Evolutionary conservation across 2,113 vertebrate genomes (phyloP), one percentile per base, ranked within the genome.

Genomic region (Tachysurus fulvidraco): DNA sequence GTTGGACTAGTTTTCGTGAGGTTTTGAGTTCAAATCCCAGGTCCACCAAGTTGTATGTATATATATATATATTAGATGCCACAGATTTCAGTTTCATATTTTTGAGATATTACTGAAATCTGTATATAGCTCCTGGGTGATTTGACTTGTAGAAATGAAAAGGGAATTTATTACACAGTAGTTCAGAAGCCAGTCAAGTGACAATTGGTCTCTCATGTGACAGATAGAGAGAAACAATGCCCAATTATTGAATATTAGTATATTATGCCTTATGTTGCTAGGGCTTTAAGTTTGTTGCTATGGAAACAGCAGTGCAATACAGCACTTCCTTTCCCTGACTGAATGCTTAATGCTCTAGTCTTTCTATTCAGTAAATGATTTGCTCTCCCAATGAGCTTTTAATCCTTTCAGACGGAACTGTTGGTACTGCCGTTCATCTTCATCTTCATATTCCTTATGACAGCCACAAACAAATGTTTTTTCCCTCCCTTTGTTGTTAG

Each of bases 201-300:
- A 71, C 23, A 46, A 25, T 10, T 10, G 21, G 25, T 76, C 21
- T 50, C 21, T 76, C 11, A 14, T 50, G 11, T 76, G 3, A 46
- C 21, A 25, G 65, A 16, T 19, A 41, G 28, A 41, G 19, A 74
- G 71, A 50, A 74, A 25, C 41, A 25, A 23, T 36, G 28, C 30
- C 36, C 54, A 57, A 25, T 78, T 73, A 54, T 16, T 88, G 16
- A 71, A 83, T 7, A 87, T 89, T 64, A 67, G 83, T 84, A 41
- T 80, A 52, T 78, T 64, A 52, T 74, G 52, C 84, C 76, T 36
- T 85, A 79, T 71, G 64, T 85, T 83, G 46, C 80, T 67, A 71
- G 82, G 23, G 86, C 89, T 80, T 81, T 86, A 86, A 21, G 65
- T 81, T 80, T 86, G 89, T 90, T 91, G 86, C 89, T 82, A 89